A percentile compares a stretch with the other conserved stretches of the same genome.
Conservation (phyloP, 64 coral and sea anemone species). For the Orbicella faveolata region DNA sequence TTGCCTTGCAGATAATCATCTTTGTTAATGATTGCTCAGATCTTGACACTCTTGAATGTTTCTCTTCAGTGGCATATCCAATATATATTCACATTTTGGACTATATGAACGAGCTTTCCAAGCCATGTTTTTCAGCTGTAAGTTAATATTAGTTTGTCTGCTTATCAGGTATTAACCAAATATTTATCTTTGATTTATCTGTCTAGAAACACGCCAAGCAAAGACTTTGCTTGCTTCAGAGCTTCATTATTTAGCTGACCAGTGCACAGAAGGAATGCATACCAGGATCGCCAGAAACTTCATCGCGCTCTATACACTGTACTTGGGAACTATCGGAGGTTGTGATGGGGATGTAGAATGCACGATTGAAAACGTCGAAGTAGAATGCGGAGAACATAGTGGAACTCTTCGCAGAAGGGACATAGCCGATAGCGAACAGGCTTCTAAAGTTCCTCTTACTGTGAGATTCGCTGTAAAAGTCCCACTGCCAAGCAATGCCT, state of each 20-base stretch:
- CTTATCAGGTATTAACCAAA: background rate
- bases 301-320: background rate
- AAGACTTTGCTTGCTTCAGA: background rate
- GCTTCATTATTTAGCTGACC: slow-evolving; percentile 4
- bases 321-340: background rate
- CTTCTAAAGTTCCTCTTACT: slow-evolving; percentile 8
- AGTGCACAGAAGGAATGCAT: background rate
- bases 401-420: slow-evolving; percentile 3
- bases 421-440: background rate
- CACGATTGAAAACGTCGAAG: background rate
- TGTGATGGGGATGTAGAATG: background rate
- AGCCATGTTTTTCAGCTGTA: no score
- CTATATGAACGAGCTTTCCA: no score
- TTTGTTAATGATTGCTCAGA: no score
- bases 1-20: no score
- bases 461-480: background rate
- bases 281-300: slow-evolving; percentile 15
- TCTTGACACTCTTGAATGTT: no score
- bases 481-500: background rate
- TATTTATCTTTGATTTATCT: background rate
- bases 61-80: no score
- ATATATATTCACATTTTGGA: no score
- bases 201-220: slow-evolving; percentile 9
- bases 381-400: slow-evolving; percentile 12
- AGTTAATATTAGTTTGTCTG: no score